phyloP scores from a whole-genome alignment of 2,113 vertebrate genomes.

The Hippolais icterina region DNA sequence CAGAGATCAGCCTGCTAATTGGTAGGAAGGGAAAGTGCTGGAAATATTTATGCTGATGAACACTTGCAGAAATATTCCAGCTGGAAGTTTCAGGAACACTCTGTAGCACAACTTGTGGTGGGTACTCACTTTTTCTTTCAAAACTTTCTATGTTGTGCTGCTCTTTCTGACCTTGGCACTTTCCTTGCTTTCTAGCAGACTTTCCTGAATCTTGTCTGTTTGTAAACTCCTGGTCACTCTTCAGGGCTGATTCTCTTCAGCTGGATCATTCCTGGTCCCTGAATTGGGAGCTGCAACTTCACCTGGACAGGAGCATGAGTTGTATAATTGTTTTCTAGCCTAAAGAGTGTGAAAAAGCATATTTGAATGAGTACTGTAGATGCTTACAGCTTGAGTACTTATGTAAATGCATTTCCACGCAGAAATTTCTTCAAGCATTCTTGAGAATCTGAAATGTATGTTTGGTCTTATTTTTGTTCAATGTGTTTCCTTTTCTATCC shows the following conservation, averaged over 20 bases:
- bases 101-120: background rate
- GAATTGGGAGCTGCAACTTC: background rate
- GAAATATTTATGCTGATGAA: background rate
- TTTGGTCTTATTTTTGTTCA: background rate
- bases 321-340: background rate
- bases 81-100: background rate
- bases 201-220: background rate
- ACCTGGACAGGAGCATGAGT: background rate
- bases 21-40: background rate
- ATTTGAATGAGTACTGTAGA: background rate
- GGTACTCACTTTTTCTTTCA: background rate
- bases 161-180: background rate
- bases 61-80: background rate
- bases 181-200: background rate
- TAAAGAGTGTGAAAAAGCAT: fast-evolving
- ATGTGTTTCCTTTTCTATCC: background rate
- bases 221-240: background rate
- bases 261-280: background rate
- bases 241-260: background rate
- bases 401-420: background rate
- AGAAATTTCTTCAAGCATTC: background rate
- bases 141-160: background rate
- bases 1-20: background rate
- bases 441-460: background rate
- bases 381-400: background rate